Percentiles rank a stretch among this genome's conserved stretches.
phyloP scores from a whole-genome alignment of 92 coral and sea anemone species.

The Zoanthus solanderi region DNA sequence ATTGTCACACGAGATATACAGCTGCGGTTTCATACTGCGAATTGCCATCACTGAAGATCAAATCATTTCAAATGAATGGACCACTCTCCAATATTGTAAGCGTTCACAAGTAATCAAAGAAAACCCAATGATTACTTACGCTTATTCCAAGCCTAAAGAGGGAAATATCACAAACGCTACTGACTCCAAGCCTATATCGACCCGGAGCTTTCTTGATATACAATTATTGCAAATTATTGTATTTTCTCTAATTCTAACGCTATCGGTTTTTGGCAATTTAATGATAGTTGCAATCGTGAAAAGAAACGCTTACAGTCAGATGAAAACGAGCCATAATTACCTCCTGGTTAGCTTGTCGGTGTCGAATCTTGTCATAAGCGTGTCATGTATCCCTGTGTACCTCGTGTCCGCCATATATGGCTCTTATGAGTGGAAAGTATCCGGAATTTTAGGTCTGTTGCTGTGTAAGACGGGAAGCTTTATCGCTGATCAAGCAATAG shows the following conservation, averaged over 20 bases:
- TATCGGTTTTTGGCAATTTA: conserved; percentile 18
- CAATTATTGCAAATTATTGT: background rate
- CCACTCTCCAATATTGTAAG: background rate
- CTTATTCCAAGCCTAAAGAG: background rate
- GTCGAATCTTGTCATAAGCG: conserved; percentile 13
- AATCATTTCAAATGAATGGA: background rate
- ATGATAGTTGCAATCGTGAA: conserved; percentile 18
- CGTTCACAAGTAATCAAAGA: background rate
- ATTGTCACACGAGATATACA: background rate
- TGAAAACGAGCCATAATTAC: conserved; percentile 32
- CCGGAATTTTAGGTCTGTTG: background rate
- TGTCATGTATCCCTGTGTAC: conserved; percentile 7
- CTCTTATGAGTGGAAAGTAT: background rate
- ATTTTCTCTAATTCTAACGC: background rate
- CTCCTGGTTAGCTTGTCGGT: conserved; percentile 13
- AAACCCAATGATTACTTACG: background rate
- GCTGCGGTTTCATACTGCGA: background rate
- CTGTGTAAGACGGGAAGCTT: conserved; percentile 29
- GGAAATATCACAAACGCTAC: conserved; percentile 10
- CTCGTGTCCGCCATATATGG: background rate
- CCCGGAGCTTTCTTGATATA: background rate
- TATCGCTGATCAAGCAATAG: conserved; percentile 34
- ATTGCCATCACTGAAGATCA: background rate
- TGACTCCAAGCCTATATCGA: background rate
- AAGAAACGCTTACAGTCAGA: conserved; percentile 26